Evolutionary conservation across 2,797 vertebrate species (phyloP), one percentile per base, ranked within the genome.

Genomic region (Rhynchotus rufescens): DNA sequence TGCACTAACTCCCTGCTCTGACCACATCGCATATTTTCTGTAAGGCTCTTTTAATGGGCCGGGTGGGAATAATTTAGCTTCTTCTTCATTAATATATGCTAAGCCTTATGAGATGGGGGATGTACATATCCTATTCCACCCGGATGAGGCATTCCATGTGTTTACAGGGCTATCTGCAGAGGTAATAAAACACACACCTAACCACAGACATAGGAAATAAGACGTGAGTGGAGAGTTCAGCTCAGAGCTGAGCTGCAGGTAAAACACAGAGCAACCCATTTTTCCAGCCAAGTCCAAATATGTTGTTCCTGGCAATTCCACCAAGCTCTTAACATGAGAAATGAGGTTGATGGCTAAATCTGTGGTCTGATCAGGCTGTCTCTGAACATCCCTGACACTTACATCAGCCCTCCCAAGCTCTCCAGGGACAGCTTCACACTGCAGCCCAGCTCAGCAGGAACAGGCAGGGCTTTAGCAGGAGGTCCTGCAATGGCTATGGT

Each of bases 351-450:
- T 90, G 93, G 93, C 92, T 96, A 95, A 96, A 93, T 81, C 82
- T 80, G 64, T 87, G 90, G 91, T 79, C 88, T 91, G 90, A 95
- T 73, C 88, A 79, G 49, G 60, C 60, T 87, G 91, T 92, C 95
- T 95, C 73, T 52, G 69, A 90, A 93, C 61, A 90, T 96, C 93
- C 67, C 74, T 8, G 22, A 93, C 95, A 94, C 94, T 96, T 96
- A 96, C 93, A 96, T 96, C 96, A 96, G 90, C 88, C 67, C 60
- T 93, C 93, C 64, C 84, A 79, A 71, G 74, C 69, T 93, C 94
- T 93, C 88, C 2, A 42, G 95, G 88, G 91, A 95, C 66, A 83
- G 73, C 84, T 86, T 80, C 84, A 76, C 88, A 73, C 44, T 72
- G 81, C 88, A 91, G 86, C n/a, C 76, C 79, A 38, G 54, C 84